phyloP scores from a whole-genome alignment of 2,888 invertebrate species.

The Heliothis peltigera region DNA sequence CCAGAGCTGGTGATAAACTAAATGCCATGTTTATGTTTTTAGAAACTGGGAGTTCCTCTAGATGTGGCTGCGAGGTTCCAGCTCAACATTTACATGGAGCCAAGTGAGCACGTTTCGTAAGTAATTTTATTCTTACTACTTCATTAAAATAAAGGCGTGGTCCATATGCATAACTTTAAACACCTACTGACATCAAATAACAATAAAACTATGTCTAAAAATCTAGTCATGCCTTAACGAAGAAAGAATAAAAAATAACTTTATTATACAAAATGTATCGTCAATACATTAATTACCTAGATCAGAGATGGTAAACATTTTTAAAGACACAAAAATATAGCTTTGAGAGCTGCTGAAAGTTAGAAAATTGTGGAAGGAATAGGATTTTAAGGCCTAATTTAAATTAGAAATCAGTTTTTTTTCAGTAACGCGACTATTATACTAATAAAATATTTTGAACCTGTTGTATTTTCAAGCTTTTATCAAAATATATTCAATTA shows the following conservation, averaged over 20 bases:
- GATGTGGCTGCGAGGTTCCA: constrained; percentile 94
- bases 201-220: not conserved
- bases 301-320: not conserved
- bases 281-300: not conserved
- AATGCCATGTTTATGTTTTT: constrained; percentile 67
- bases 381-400: too few relatives aligned
- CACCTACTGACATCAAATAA: not conserved
- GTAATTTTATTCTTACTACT: constrained; percentile 68
- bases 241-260: not conserved
- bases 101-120: constrained; percentile 91
- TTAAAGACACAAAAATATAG: not conserved
- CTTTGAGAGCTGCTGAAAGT: too few relatives aligned
- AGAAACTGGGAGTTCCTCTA: constrained; percentile 93
- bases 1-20: not conserved
- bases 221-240: not conserved
- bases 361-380: too few relatives aligned
- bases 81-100: constrained; percentile 93
- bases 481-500: too few relatives aligned
- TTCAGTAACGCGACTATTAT: too few relatives aligned
- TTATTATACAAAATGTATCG: not conserved
- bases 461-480: too few relatives aligned
- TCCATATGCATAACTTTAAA: too few relatives aligned
- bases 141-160: not conserved
- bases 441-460: too few relatives aligned
- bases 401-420: too few relatives aligned